phyloP scores from a whole-genome alignment of 2,797 vertebrate genomes.

The Limosa lapponica region DNA sequence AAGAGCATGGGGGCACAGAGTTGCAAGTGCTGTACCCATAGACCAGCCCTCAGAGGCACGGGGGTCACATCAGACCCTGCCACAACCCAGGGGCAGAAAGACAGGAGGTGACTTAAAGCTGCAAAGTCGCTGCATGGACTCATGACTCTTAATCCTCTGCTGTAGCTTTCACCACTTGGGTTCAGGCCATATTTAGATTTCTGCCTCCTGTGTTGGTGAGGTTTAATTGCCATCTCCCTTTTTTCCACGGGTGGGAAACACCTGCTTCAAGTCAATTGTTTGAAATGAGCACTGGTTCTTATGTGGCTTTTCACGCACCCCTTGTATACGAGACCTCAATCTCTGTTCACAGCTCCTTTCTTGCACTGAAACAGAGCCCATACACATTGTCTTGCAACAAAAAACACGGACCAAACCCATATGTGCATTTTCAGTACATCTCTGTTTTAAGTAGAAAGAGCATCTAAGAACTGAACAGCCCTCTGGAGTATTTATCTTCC shows the following conservation, averaged over 20 bases:
- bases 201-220: not conserved
- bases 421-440: not conserved
- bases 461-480: not conserved
- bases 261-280: not conserved
- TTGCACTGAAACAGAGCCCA: not conserved
- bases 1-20: not conserved
- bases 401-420: not conserved
- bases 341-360: not conserved
- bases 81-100: not conserved
- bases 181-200: not conserved
- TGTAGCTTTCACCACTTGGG: not conserved
- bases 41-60: not conserved
- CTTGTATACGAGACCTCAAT: fast-evolving
- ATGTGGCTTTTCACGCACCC: not conserved
- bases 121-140: not conserved
- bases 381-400: not conserved
- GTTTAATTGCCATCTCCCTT: not conserved
- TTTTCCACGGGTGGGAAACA: not conserved
- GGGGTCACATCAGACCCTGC: not conserved
- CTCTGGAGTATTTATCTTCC: not conserved
- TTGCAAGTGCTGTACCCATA: fast-evolving
- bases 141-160: not conserved
- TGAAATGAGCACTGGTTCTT: not conserved
- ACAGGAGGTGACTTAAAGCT: not conserved
- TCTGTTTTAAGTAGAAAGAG: not conserved